Evolutionary conservation across 2,797 vertebrate genomes (phyloP).

Genomic region (Podargus strigoides): DNA sequence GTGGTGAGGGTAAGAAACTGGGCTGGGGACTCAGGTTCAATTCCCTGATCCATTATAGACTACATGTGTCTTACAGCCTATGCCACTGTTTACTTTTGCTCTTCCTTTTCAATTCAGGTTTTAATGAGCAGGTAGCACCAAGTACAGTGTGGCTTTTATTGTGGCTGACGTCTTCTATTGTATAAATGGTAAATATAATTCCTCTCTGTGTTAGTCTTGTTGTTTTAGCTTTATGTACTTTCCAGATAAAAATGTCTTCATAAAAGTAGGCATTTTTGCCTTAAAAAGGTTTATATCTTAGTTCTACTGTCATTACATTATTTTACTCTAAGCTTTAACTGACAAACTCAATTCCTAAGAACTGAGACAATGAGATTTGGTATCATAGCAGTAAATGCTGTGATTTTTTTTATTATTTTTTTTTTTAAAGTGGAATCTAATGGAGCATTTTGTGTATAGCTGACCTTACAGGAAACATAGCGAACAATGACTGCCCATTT

Average conservation of each 20-base stretch:
- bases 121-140: not conserved
- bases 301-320: not conserved
- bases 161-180: not conserved
- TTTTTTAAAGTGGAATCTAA: constrained; percentile 12
- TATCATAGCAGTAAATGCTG: constrained; percentile 5
- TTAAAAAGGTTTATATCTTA: not conserved
- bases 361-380: constrained; percentile 2
- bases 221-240: not conserved
- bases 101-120: not conserved
- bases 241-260: not conserved
- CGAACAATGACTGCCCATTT: not conserved
- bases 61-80: not conserved
- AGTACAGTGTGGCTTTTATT: not conserved
- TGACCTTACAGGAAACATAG: constrained; percentile 19
- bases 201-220: not conserved
- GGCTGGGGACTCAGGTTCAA: not conserved
- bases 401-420: not conserved
- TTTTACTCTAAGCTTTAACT: constrained; percentile 15
- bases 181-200: not conserved
- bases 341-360: constrained; percentile 4
- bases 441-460: constrained; percentile 1
- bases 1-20: not conserved
- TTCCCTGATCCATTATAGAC: not conserved
- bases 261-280: not conserved
- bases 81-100: not conserved